Conservation (phyloP, 2,888 invertebrate genomes). For the Amiota communis region DNA sequence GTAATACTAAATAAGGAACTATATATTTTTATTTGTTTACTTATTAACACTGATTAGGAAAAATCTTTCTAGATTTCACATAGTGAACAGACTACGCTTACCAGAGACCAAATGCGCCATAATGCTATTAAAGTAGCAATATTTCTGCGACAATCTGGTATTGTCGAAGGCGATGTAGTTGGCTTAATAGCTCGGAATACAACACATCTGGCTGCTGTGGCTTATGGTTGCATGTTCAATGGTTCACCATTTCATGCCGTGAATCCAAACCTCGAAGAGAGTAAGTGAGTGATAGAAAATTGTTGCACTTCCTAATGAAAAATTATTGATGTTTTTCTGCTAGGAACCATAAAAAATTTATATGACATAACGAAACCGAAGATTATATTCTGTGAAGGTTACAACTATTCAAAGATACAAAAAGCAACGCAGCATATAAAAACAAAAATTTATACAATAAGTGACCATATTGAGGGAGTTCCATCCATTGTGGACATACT, state of each 20-base stretch:
- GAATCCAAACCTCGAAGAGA: slow-evolving; percentile 36
- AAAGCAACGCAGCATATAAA: slow-evolving; percentile 23
- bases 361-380: slow-evolving; percentile 36
- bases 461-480: slow-evolving; percentile 34
- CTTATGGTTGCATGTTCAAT: slow-evolving; percentile 47
- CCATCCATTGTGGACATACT: slow-evolving; percentile 19
- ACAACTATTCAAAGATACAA: slow-evolving; percentile 34
- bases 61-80: slow-evolving; percentile 32
- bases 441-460: slow-evolving; percentile 37
- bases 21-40: too few relatives aligned
- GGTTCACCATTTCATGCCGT: slow-evolving; percentile 50
- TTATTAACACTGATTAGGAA: too few relatives aligned
- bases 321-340: too few relatives aligned
- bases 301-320: too few relatives aligned
- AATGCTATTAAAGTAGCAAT: slow-evolving; percentile 44
- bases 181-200: slow-evolving; percentile 53
- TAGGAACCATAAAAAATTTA: slow-evolving; percentile 27
- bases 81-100: slow-evolving; percentile 35
- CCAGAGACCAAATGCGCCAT: slow-evolving; percentile 24
- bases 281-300: neutral
- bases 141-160: slow-evolving; percentile 37
- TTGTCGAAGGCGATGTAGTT: slow-evolving; percentile 50
- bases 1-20: neutral
- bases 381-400: slow-evolving; percentile 42
- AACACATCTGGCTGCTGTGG: slow-evolving; percentile 48